Conservation (phyloP, 1,140 invertebrate genomes). For the Drosophila nikananu region DNA sequence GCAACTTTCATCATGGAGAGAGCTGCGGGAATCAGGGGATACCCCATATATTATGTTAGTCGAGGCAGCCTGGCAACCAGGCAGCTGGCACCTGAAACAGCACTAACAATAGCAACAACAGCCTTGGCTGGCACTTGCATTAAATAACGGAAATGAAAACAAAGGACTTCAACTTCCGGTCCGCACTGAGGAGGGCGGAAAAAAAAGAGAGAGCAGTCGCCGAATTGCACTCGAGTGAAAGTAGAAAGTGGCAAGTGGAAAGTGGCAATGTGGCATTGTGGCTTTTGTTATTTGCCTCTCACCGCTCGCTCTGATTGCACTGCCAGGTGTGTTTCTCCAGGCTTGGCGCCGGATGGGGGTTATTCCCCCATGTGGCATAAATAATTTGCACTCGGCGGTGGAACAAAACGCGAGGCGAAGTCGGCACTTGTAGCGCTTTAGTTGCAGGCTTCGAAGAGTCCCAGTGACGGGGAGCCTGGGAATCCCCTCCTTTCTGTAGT, state of each 20-base stretch:
- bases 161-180: constrained; percentile 80
- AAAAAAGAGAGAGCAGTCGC: constrained; percentile 38
- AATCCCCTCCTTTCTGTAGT: constrained; percentile 9
- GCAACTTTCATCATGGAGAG: constrained; percentile 41
- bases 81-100: constrained; percentile 57
- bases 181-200: constrained; percentile 1
- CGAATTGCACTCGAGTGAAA: constrained; percentile 74
- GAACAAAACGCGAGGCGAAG: constrained; percentile 63
- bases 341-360: constrained; percentile 7
- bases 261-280: constrained; percentile 68
- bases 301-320: constrained; percentile 70
- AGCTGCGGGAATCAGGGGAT: constrained; percentile 9
- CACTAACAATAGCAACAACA: constrained; percentile 51
- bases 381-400: constrained; percentile 76
- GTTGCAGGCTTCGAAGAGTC: constrained; percentile 18
- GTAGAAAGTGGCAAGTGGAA: constrained; percentile 63
- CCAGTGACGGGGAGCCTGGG: constrained; percentile 2
- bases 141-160: constrained; percentile 83
- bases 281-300: constrained; percentile 69
- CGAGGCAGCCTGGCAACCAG: constrained; percentile 63
- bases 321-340: constrained; percentile 42
- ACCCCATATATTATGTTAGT: constrained; percentile 74
- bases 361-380: constrained; percentile 71
- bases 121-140: constrained; percentile 65
- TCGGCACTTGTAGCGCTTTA: constrained; percentile 69